These are phyloP conservation scores for Tichodroma muraria DNA, from an alignment of 2,113 vertebrate genomes.

Conservation along the genomic window DNA sequence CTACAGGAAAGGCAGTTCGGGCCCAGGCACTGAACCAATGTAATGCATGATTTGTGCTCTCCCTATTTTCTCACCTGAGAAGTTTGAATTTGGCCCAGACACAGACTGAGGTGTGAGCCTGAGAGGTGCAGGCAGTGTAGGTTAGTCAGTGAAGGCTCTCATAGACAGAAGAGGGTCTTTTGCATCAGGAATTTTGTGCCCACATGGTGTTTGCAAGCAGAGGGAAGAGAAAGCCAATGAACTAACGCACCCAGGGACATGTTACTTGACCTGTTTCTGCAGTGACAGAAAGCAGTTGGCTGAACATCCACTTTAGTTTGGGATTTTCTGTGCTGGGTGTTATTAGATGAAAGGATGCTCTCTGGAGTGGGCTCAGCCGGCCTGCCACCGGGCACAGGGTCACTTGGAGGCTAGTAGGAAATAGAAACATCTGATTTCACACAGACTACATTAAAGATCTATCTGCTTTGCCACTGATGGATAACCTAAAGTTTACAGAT, in stretches of 20 bases:
- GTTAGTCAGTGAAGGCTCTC: background rate
- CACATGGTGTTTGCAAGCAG: background rate
- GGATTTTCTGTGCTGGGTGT: background rate
- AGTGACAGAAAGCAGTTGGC: background rate
- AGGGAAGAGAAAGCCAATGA: background rate
- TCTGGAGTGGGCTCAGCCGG: background rate
- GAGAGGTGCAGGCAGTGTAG: background rate
- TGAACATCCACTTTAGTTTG: background rate
- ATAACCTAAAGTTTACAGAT: constrained; percentile 10
- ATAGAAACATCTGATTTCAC: background rate
- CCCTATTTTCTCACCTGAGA: background rate
- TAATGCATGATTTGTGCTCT: background rate
- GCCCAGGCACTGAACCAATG: background rate
- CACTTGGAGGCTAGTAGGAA: constrained; percentile 13
- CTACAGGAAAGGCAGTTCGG: background rate
- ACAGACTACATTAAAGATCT: background rate
- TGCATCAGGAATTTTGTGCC: background rate
- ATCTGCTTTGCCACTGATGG: constrained; percentile 25
- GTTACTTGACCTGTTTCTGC: background rate
- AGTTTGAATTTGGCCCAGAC: background rate
- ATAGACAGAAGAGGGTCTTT: background rate
- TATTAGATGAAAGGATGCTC: background rate
- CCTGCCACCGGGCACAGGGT: background rate
- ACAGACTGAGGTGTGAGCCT: background rate
- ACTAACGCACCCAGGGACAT: background rate